Evolutionary conservation across 2,888 invertebrate species (phyloP), one percentile per base, ranked within the genome.

Genomic region (Dryocosmus kuriphilus): DNA sequence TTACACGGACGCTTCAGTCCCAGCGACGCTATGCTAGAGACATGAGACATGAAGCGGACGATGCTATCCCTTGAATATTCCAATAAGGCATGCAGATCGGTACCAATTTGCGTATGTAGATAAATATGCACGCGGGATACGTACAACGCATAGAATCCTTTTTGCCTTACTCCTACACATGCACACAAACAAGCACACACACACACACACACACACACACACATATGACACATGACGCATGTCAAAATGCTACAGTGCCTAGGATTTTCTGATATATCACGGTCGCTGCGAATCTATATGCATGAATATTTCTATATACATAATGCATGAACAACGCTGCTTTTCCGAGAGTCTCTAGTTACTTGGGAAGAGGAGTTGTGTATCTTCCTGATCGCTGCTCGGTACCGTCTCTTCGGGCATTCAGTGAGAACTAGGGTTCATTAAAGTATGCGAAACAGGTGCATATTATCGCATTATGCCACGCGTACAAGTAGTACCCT

Each of bases 271-370:
- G 71, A 51, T n/a, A n/a, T n/a, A n/a, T n/a, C n/a, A n/a, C n/a
- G 71, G 51, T 46, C 30, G 71, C 27, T 46, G 46, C 67, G 19
- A 46, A 67, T 67, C 46, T 46, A 67, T 67, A 67, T 46, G 41
- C 67, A 67, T 27, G 19, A 51, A 51, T 71, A 71, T 71, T 19
- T n/a, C 30, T 67, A 67, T 67, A 67, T 71, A 30, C 71, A 71
- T 71, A 51, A 71, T 71, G 71, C 71, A 71, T 71, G 71, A 71
- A 71, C 71, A 67, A 30, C 67, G n/a, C 27, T 71, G 46, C 24
- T 71, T 71, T 71, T 71, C 51, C 51, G n/a, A 32, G 71, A 71
- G 71, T 51, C 30, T 71, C 46, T 46, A 71, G 19, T 71, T 27
- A 71, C 46, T 32, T 71, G 67, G 51, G 19, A 71, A 71, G 30